Evolutionary conservation across 2,888 invertebrate species (phyloP), one percentile per base, ranked within the genome.

Genomic region (Meganola albula): DNA sequence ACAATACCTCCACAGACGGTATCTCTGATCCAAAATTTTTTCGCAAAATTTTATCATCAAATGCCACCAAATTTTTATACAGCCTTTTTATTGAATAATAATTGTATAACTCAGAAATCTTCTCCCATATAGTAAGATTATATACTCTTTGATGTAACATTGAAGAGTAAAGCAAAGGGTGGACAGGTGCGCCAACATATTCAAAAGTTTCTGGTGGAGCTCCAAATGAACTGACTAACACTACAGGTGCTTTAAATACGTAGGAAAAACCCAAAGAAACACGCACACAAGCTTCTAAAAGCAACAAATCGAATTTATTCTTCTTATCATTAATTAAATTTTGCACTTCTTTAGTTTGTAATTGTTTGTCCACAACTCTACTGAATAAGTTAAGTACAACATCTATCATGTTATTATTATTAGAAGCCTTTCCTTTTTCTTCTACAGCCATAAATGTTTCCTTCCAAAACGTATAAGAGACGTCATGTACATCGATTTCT

Each of bases 401-500:
- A 12, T 27, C 11, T 2, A 42, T 12, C 43, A 52, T 45, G 12
- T 5, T 4, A 31, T 24, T 3, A 21, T 11, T 2, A 32, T 73
- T 74, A 2, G 41, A 27, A 1, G 75, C 51, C 1, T 56, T 41
- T 6, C 51, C 31, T 26, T 82, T 70, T 12, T 74, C n/a, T n/a
- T n/a, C n/a, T n/a, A n/a, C n/a, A n/a, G n/a, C n/a, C n/a, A n/a
- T n/a, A n/a, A n/a, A n/a, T n/a, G n/a, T n/a, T 8, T 37, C 22
- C 14, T 5, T 31, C 54, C 57, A 51, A 3, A 41, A 32, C 4
- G 46, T 29, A 8, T 71, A 67, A 0, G 64, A 61, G 1, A 63
- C 18, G 9, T 67, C 58, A n/a, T 72, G 58, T 0, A 74, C 26
- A 7, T 74, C 63, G 1, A 82, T 72, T 54, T 83, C 75, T 2